Conservation (phyloP, 2,888 invertebrate genomes). For the Endotricha flammealis region DNA sequence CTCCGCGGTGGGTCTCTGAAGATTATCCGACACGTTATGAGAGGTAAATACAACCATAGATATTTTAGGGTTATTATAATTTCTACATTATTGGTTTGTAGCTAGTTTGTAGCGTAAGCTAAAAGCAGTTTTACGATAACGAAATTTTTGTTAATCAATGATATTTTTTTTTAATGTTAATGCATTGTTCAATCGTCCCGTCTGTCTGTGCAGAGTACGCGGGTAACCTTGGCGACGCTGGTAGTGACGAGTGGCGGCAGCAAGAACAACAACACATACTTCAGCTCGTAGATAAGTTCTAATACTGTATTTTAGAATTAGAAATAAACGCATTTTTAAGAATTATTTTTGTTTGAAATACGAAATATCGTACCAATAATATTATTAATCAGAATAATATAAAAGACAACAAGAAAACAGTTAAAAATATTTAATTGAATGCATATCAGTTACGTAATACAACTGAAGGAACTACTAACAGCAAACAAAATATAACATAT, state of each 20-base stretch:
- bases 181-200: no score
- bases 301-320: slow-evolving; percentile 32
- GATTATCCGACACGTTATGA: slow-evolving; percentile 94
- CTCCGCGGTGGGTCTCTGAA: slow-evolving; percentile 94
- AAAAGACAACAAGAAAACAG: slow-evolving; percentile 26
- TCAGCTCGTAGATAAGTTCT: slow-evolving; percentile 96
- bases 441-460: slow-evolving; percentile 30
- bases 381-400: no score
- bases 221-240: slow-evolving; percentile 95
- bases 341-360: no score
- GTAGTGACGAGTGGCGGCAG: slow-evolving; percentile 89
- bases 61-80: background rate
- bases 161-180: no score
- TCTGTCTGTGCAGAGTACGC: slow-evolving; percentile 89
- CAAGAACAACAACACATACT: slow-evolving; percentile 94
- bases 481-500: slow-evolving; percentile 39
- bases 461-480: slow-evolving; percentile 31
- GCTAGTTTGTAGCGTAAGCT: no score
- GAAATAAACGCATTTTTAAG: no score
- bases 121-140: no score
- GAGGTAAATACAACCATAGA: slow-evolving; percentile 78
- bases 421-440: slow-evolving; percentile 43
- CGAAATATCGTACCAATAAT: no score
- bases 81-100: no score
- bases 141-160: no score